Evolutionary conservation across 2,888 invertebrate genomes (phyloP), one percentile per base, ranked within the genome.

Genomic region (Thyatira batis): DNA sequence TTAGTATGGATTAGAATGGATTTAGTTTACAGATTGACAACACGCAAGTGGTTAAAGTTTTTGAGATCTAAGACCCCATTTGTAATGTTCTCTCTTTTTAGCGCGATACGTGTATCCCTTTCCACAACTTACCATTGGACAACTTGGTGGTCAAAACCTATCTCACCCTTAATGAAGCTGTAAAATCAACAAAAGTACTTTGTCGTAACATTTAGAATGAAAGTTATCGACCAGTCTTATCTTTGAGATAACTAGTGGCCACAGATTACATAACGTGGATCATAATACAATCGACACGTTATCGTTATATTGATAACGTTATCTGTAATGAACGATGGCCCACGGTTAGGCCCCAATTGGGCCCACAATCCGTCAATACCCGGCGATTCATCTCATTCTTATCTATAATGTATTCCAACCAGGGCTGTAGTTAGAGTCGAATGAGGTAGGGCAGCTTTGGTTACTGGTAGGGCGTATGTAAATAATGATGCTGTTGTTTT

Each of bases 401-500:
- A 48, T 48, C 48, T 48, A 3, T 48, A 48, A 48, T 48, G 28
- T 48, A 48, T 48, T 48, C 48, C 27, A 27, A 48, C 48, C n/a
- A n/a, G n/a, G n/a, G n/a, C n/a, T n/a, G n/a, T n/a, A n/a, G n/a
- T n/a, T n/a, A n/a, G n/a, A n/a, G n/a, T n/a, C n/a, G n/a, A n/a
- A n/a, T n/a, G n/a, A n/a, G n/a, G n/a, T n/a, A n/a, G n/a, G n/a
- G n/a, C n/a, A n/a, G n/a, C n/a, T n/a, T n/a, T n/a, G n/a, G n/a
- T n/a, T n/a, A n/a, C n/a, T n/a, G n/a, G n/a, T n/a, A n/a, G n/a
- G n/a, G n/a, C n/a, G n/a, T n/a, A n/a, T n/a, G n/a, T n/a, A n/a
- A n/a, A n/a, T n/a, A 39, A 10, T 28, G 28, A 28, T 28, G 28
- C 28, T 28, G 6, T 28, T n/a, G n/a, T n/a, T n/a, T n/a, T n/a